Evolutionary conservation across 1,140 invertebrate genomes (phyloP).

Genomic region (Drosophila takahashii): DNA sequence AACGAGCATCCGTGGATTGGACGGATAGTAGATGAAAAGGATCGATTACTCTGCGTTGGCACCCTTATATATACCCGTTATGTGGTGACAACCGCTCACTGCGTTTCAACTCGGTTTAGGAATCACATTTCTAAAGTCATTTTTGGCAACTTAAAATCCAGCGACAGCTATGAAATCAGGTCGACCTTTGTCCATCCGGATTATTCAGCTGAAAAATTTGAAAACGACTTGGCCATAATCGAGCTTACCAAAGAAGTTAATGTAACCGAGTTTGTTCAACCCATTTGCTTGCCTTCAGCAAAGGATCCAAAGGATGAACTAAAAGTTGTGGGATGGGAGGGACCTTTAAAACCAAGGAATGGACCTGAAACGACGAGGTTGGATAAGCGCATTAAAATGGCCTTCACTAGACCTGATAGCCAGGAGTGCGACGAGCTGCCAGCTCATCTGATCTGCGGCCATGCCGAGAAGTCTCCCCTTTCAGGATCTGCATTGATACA

Average conservation of each 20-base stretch:
- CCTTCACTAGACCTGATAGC: neutral
- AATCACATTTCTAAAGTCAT: neutral
- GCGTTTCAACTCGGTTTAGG: neutral
- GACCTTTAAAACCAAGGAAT: neutral
- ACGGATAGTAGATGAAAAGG: neutral
- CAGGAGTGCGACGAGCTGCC: neutral
- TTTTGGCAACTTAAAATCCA: constrained; percentile 23
- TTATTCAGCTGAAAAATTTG: neutral
- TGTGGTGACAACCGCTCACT: constrained; percentile 24
- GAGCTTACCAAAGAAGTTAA: neutral
- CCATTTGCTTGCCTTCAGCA: constrained; percentile 26
- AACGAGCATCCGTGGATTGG: constrained; percentile 38
- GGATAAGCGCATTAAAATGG: constrained; percentile 14
- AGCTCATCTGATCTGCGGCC: constrained; percentile 4
- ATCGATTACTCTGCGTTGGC: neutral
- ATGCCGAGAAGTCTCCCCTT: neutral
- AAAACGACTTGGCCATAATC: constrained; percentile 24
- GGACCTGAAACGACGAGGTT: neutral
- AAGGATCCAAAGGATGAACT: neutral
- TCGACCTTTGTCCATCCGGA: constrained; percentile 5
- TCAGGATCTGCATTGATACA: constrained; percentile 4
- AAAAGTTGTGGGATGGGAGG: constrained; percentile 1
- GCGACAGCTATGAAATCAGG: neutral
- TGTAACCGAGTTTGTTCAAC: constrained; percentile 17
- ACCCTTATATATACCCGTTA: constrained; percentile 23